These are phyloP conservation scores for Dromaius novaehollandiae DNA, from an alignment of 2,113 vertebrate species.

Conservation along the genomic window DNA sequence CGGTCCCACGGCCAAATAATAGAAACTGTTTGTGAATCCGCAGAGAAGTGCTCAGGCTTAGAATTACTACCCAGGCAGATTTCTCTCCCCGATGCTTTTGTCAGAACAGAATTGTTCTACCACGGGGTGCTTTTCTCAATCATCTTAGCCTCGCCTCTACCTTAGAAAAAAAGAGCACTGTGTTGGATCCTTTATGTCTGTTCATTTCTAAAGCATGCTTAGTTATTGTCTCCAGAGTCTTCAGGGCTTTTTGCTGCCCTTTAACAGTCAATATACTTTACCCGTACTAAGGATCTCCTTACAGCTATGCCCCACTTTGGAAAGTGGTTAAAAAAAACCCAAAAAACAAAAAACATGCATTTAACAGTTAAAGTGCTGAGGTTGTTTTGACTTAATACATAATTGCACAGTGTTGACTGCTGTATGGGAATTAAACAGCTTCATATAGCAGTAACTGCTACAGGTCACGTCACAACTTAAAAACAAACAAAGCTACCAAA, in stretches of 20 bases:
- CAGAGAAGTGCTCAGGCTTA: neutral
- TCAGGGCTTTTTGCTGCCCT: neutral
- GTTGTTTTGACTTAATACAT: neutral
- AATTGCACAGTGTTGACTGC: neutral
- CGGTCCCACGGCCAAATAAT: neutral
- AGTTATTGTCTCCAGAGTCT: neutral
- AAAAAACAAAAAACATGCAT: neutral
- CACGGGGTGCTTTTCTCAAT: accelerated
- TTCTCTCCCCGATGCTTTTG: neutral
- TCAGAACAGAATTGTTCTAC: neutral
- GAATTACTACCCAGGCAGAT: neutral
- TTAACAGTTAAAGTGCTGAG: neutral
- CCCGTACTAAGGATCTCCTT: neutral
- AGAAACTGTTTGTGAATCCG: neutral
- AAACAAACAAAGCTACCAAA: neutral
- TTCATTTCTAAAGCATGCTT: neutral
- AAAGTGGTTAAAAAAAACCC: neutral
- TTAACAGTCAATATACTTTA: neutral
- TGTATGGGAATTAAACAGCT: neutral
- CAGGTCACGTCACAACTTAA: neutral
- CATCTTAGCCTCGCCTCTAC: neutral
- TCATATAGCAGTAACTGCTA: neutral
- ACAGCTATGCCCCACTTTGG: neutral
- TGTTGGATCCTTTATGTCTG: neutral
- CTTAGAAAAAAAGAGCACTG: neutral